Percentiles rank a stretch among this genome's conserved stretches.
phyloP scores from a whole-genome alignment of 2,888 invertebrate species.

The Spialia ferax region DNA sequence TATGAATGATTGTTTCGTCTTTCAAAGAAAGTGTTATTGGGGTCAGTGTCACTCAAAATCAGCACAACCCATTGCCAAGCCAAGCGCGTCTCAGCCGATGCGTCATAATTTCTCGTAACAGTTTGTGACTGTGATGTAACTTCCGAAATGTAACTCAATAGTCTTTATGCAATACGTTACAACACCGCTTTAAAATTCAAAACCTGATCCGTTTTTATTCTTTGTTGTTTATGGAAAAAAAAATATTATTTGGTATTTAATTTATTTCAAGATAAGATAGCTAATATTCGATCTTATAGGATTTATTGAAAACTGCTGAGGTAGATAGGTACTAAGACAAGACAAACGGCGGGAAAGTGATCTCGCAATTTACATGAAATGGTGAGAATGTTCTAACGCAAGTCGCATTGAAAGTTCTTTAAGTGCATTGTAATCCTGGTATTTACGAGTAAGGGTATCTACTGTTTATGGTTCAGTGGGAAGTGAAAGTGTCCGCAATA shows the following conservation, averaged over 20 bases:
- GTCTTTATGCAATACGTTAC: constrained; percentile 60
- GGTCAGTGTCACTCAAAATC: constrained; percentile 78
- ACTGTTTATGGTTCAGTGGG: constrained; percentile 40
- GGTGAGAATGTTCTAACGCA: constrained; percentile 2
- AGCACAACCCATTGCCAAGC: constrained; percentile 69
- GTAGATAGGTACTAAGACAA: background rate
- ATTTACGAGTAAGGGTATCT: constrained; percentile 6
- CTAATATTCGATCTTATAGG: background rate
- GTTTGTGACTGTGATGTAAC: constrained; percentile 65
- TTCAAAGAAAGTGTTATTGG: constrained; percentile 74
- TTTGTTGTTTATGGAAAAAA: background rate
- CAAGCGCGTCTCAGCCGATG: constrained; percentile 63
- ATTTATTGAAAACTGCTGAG: background rate
- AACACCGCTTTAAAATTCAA: constrained; percentile 42
- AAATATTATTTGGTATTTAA: background rate
- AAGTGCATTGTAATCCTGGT: constrained; percentile 38
- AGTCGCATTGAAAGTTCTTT: constrained; percentile 37
- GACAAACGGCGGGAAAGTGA: constrained; percentile 8
- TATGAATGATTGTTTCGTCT: constrained; percentile 60
- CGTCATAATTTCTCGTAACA: constrained; percentile 73
- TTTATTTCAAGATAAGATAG: background rate
- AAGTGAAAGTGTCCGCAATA: constrained; percentile 45
- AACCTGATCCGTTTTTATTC: background rate
- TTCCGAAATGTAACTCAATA: constrained; percentile 60
- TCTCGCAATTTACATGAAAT: constrained; percentile 4